Evolutionary conservation across 2,888 invertebrate genomes (phyloP), one percentile per base, ranked within the genome.

Genomic region (Alsophila aescularia): DNA sequence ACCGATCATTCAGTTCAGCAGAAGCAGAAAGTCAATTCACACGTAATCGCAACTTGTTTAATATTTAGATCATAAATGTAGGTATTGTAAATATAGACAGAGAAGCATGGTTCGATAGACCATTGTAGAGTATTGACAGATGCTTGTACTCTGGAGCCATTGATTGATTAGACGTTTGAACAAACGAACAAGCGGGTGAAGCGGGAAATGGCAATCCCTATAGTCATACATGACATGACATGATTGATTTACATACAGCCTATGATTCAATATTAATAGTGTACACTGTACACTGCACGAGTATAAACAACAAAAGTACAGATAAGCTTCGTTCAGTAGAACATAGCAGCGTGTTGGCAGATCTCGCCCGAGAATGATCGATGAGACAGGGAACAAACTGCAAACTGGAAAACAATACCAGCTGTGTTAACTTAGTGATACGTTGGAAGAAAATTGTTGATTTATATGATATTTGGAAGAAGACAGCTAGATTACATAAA

Each of bases 161-260:
- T 60, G 60, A 60, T 57, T 60, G 54, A 60, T 60, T 50, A 51
- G 31, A 37, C 49, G 54, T 54, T 53, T 53, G 47, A 50, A 51
- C 50, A 48, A 27, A 14, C 13, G 13, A 4, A 51, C 50, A 50
- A 21, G 21, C 8, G 21, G n/a, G 24, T n/a, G n/a, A 14, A 14
- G 14, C 16, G 2, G 34, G 18, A 45, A 34, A 44, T 14, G 12
- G 5, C 12, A 32, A 6, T 12, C 27, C 16, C 12, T 40, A 34
- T 43, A 21, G 12, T 34, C 34, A 12, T 2, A 8, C 27, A 45
- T n/a, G n/a, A n/a, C n/a, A n/a, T n/a, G 27, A 44, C 35, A 44
- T 9, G 45, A 36, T 29, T 36, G 45, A 45, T 45, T 45, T 45
- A 5, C 24, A 45, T 45, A 15, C 5, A 12, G 4, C 15, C 14